phyloP scores from a whole-genome alignment of 2,888 invertebrate species.

The Meganola albula region DNA sequence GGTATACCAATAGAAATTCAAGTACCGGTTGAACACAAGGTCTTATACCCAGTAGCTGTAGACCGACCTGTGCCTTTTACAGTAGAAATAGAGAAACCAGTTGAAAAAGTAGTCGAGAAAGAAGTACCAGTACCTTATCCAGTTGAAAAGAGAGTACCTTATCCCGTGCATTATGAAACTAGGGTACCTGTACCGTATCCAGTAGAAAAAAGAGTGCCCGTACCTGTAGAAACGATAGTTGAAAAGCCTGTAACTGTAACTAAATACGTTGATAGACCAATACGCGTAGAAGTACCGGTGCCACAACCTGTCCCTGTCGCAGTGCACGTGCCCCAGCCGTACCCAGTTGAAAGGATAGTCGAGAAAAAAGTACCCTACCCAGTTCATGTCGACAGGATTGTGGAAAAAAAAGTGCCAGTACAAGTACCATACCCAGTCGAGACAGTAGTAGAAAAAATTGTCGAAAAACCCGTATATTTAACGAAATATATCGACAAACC shows the following conservation, averaged over 20 bases:
- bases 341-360: conserved; percentile 72
- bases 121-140: conserved; percentile 68
- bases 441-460: conserved; percentile 67
- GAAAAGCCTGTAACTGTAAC: conserved; percentile 76
- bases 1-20: conserved; percentile 53
- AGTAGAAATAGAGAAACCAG: conserved; percentile 63
- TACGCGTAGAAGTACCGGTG: conserved; percentile 59
- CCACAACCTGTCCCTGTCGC: conserved; percentile 58
- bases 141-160: conserved; percentile 69
- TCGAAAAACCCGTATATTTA: conserved; percentile 78
- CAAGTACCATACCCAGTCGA: conserved; percentile 70
- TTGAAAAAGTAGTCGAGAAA: conserved; percentile 51
- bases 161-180: conserved; percentile 63
- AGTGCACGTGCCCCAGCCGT: conserved; percentile 57
- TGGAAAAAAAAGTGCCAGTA: conserved; percentile 65
- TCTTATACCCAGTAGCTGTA: conserved; percentile 54
- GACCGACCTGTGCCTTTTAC: conserved; percentile 62
- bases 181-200: conserved; percentile 69
- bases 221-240: conserved; percentile 68
- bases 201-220: conserved; percentile 61
- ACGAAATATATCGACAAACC: conserved; percentile 65
- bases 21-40: conserved; percentile 55
- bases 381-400: conserved; percentile 61
- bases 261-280: conserved; percentile 60
- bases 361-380: conserved; percentile 69